Evolutionary conservation across 2,113 vertebrate genomes (phyloP), one percentile per base, ranked within the genome.

Genomic region (Spea bombifrons): DNA sequence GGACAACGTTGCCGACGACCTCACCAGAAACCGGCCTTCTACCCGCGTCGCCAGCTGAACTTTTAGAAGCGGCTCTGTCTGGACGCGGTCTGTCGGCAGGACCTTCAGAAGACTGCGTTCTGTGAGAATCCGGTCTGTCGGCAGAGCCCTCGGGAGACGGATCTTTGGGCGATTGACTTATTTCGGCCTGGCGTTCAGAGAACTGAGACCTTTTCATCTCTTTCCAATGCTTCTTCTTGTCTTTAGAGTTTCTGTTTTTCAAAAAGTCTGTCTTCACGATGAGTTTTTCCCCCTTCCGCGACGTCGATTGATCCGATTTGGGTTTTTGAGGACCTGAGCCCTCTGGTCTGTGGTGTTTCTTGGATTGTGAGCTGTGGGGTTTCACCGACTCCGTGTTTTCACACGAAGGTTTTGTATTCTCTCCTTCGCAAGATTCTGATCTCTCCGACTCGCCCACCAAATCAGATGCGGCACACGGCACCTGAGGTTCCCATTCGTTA

Each of bases 191-290:
- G 7, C 55, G 15, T 59, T 77, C n/a, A 12, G 46, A 8, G n/a
- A 43, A 48, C 43, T 7, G 45, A 13, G 66, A 9, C 46, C 1
- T 43, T 48, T 77, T 76, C 13, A 2, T 6, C 45, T 47, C 75
- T 48, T 57, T 52, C 9, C 4, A 10, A 16, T 68, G 66, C 9
- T 6, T 12, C 16, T 59, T 79, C 10, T 15, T 15, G 67, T 73
- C 73, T 12, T 59, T 44, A 12, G 16, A 57, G 17, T 65, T 64
- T 12, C 47, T 65, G 15, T 43, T 30, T 49, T 74, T 80, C 13
- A 80, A n/a, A 80, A 80, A 80, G 55, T 80, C 78, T 0, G 78
- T 80, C 66, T 68, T 80, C 52, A 80, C 5, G 44, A 80, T 73
- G 5, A 80, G 65, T 47, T 80, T 80, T 3, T 74, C 71, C 3